A percentile compares a stretch with the other conserved stretches of the same genome.
phyloP scores from a whole-genome alignment of 2,888 invertebrate genomes.

The Hyalella azteca region DNA sequence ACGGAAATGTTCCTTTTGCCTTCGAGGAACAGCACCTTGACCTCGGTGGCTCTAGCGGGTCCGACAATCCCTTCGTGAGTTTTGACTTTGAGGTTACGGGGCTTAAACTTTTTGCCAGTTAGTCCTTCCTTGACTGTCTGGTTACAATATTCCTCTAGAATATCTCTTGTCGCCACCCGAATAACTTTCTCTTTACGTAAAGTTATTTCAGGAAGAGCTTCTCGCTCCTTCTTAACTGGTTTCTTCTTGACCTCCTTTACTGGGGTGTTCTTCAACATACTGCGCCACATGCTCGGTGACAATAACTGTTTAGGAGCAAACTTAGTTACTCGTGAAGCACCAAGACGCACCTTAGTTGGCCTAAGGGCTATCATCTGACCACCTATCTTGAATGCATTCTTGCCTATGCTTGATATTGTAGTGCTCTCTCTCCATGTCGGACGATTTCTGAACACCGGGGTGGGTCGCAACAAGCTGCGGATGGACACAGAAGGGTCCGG shows the following conservation, averaged over 20 bases:
- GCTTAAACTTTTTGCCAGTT: background rate
- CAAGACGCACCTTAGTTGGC: background rate
- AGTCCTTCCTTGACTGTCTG: background rate
- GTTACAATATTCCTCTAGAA: slow-evolving; percentile 1
- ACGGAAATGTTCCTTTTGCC: background rate
- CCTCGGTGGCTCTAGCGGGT: background rate
- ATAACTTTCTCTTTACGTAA: background rate
- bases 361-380: slow-evolving; percentile 44
- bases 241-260: background rate
- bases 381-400: slow-evolving; percentile 47
- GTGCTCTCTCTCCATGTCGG: slow-evolving; percentile 37
- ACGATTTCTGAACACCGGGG: background rate
- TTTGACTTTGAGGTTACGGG: background rate
- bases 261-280: background rate
- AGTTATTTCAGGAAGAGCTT: background rate
- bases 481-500: slow-evolving; percentile 13
- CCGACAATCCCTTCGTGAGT: slow-evolving; percentile 1
- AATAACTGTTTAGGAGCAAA: background rate
- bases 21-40: background rate
- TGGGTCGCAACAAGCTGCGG: slow-evolving; percentile 15
- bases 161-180: slow-evolving; percentile 5
- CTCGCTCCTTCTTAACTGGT: background rate
- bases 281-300: slow-evolving; percentile 21
- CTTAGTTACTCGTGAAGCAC: background rate
- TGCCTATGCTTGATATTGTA: slow-evolving; percentile 37